Conservation (phyloP, 2,888 invertebrate genomes). For the Bembecia ichneumoniformis region DNA sequence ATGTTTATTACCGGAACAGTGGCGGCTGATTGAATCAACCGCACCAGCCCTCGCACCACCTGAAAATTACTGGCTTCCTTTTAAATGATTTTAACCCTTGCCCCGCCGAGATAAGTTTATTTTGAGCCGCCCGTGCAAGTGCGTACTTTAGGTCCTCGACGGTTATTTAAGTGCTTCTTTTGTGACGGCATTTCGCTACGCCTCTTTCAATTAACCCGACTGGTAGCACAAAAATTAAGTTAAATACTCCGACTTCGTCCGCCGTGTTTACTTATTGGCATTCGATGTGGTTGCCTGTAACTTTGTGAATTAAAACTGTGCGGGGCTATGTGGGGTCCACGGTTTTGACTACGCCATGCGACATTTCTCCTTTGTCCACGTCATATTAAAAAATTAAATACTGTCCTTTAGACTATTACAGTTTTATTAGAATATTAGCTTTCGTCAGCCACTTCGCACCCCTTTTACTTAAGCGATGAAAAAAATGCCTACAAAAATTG, state of each 20-base stretch:
- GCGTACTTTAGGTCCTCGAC: slow-evolving; percentile 8
- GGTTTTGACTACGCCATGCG: slow-evolving; percentile 18
- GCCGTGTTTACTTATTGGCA: slow-evolving; percentile 62
- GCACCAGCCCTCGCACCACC: slow-evolving; percentile 47
- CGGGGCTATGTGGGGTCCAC: slow-evolving; percentile 25
- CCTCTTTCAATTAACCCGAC: slow-evolving; percentile 60
- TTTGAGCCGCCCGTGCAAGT: slow-evolving; percentile 60
- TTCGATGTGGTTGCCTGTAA: slow-evolving; percentile 48
- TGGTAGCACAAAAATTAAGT: slow-evolving; percentile 72
- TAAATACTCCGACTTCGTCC: slow-evolving; percentile 60
- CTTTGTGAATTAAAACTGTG: slow-evolving; percentile 52
- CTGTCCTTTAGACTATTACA: too few species aligned
- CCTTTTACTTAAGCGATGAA: too few species aligned
- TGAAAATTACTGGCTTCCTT: slow-evolving; percentile 54
- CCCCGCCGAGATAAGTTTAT: slow-evolving; percentile 68
- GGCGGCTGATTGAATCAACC: slow-evolving; percentile 61
- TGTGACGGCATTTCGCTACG: slow-evolving; percentile 62
- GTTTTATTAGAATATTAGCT: too few species aligned
- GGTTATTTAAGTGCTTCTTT: slow-evolving; percentile 68
- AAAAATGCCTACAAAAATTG: too few species aligned
- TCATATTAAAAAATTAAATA: too few species aligned
- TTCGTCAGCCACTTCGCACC: too few species aligned
- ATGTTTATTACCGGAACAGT: slow-evolving; percentile 51
- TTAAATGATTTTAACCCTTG: slow-evolving; percentile 59
- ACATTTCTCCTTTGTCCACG: not conserved